Evolutionary conservation across 2,113 vertebrate species (phyloP).

Genomic region (Tachysurus vachellii): DNA sequence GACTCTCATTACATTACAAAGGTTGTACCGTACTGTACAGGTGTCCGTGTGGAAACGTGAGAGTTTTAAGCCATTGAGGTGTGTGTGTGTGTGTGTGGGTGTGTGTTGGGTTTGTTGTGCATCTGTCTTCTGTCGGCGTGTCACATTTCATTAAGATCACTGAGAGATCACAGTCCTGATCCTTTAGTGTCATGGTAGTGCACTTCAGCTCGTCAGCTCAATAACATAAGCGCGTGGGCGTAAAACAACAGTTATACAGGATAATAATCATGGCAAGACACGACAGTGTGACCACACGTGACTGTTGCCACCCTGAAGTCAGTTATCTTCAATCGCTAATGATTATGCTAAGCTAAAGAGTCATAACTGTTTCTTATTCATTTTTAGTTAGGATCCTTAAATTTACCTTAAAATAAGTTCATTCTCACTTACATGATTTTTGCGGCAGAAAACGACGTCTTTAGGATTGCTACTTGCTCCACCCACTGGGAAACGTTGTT

Average conservation of each 20-base stretch:
- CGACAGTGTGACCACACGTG: background rate
- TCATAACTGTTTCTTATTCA: background rate
- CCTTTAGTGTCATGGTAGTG: background rate
- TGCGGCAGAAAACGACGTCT: too few relatives aligned
- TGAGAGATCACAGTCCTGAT: background rate
- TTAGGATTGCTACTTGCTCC: background rate
- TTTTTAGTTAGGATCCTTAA: background rate
- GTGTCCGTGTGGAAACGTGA: slow-evolving; percentile 11
- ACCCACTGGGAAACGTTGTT: too few relatives aligned
- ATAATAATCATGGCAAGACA: background rate
- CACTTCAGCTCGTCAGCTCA: background rate
- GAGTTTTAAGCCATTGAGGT: background rate
- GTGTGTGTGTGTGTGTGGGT: background rate
- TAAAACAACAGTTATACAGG: background rate
- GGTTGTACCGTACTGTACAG: background rate
- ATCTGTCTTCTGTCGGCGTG: slow-evolving; percentile 1
- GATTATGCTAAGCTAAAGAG: background rate
- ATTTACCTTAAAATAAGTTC: background rate
- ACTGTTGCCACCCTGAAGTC: background rate
- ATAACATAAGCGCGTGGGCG: background rate
- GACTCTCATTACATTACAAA: slow-evolving; percentile 9
- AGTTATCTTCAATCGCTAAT: background rate
- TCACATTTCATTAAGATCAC: background rate
- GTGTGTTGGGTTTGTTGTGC: slow-evolving; percentile 3
- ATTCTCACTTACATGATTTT: background rate